phyloP scores from a whole-genome alignment of 2,113 vertebrate species.

The Herpailurus yagouaroundi region DNA sequence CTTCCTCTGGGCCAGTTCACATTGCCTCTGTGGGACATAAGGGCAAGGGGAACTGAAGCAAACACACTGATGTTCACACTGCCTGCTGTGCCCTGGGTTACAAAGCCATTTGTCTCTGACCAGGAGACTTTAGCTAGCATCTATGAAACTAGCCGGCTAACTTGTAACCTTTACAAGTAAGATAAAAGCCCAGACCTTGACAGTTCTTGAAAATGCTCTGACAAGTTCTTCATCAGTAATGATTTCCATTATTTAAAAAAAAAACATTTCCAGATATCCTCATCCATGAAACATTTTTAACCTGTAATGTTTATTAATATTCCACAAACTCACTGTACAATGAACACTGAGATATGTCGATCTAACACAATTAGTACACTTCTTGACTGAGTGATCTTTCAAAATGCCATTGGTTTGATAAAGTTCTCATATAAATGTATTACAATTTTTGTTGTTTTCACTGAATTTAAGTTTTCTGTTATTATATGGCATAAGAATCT shows the following conservation, averaged over 20 bases:
- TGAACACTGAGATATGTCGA: background rate
- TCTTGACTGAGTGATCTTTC: background rate
- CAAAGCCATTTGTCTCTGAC: background rate
- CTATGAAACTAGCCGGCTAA: background rate
- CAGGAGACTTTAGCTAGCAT: background rate
- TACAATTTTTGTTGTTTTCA: background rate
- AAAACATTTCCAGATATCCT: background rate
- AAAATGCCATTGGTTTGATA: background rate
- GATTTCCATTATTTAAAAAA: background rate
- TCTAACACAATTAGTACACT: background rate
- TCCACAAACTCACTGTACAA: background rate
- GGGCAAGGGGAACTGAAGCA: background rate
- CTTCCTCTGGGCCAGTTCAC: background rate
- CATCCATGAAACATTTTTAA: background rate
- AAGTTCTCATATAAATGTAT: background rate
- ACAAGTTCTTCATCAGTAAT: background rate
- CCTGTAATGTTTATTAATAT: background rate
- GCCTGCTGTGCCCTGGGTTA: background rate
- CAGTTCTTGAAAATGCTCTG: background rate
- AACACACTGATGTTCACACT: background rate
- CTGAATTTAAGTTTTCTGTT: background rate
- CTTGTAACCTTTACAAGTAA: background rate
- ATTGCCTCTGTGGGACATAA: background rate
- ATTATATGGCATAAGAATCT: background rate
- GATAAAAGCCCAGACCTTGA: background rate